Conservation (phyloP, 2,113 vertebrate genomes). For the Polyodon spathula region DNA sequence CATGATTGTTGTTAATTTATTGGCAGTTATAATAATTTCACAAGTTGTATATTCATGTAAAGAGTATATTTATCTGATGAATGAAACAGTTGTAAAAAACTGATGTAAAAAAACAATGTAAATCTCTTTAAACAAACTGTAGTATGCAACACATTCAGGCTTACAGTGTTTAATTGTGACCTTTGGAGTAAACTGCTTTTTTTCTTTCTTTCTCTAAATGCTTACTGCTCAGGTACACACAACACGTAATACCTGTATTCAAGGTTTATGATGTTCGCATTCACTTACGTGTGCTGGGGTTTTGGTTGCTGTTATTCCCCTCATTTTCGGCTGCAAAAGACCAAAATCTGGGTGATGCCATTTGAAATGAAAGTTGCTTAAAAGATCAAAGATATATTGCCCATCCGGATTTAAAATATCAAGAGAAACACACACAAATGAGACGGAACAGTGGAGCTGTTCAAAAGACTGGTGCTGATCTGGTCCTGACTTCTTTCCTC, state of each 20-base stretch:
- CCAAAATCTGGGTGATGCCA: slow-evolving; percentile 90
- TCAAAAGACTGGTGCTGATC: slow-evolving; percentile 40
- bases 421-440: not conserved
- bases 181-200: too few relatives aligned
- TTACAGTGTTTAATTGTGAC: too few relatives aligned
- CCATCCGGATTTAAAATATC: slow-evolving; percentile 42
- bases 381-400: slow-evolving; percentile 36
- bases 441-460: slow-evolving; percentile 32
- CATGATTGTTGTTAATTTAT: too few relatives aligned
- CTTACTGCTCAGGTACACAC: too few relatives aligned
- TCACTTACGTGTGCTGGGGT: slow-evolving; percentile 71
- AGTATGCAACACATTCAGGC: too few relatives aligned
- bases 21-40: too few relatives aligned
- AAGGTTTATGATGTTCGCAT: not conserved
- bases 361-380: slow-evolving; percentile 45
- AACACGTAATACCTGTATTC: not conserved
- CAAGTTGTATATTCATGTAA: too few relatives aligned
- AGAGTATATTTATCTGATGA: too few relatives aligned
- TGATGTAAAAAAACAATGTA: too few relatives aligned
- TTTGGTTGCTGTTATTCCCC: slow-evolving; percentile 59
- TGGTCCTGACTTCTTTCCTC: slow-evolving; percentile 18
- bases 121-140: too few relatives aligned
- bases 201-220: too few relatives aligned
- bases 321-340: slow-evolving; percentile 72
- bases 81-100: too few relatives aligned